These are phyloP conservation scores for Neodiprion lecontei DNA, from an alignment of 1,140 invertebrate species.

Conservation along the genomic window DNA sequence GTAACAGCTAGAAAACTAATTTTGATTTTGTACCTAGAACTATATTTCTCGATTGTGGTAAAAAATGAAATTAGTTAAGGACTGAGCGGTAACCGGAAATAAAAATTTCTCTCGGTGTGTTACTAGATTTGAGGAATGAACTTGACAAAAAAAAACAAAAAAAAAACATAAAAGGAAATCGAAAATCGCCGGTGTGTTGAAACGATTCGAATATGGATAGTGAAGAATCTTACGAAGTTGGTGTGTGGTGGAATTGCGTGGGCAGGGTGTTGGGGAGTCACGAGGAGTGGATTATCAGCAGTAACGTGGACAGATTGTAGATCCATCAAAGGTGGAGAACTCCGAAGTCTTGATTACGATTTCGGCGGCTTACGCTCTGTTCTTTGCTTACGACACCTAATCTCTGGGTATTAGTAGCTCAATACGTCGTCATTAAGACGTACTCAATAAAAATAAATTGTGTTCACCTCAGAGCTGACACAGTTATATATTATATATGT, in stretches of 20 bases:
- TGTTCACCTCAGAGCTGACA: too few species aligned
- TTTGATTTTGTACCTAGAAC: too few species aligned
- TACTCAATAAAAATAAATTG: conserved; percentile 2
- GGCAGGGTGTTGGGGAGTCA: background rate
- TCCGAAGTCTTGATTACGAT: conserved; percentile 2
- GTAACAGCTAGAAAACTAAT: too few species aligned
- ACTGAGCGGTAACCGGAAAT: too few species aligned
- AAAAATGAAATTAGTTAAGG: too few species aligned
- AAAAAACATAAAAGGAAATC: background rate
- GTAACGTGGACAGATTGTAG: background rate
- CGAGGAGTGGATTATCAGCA: background rate
- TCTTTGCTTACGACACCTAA: background rate
- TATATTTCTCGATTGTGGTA: too few species aligned
- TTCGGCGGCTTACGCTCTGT: background rate
- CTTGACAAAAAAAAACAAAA: background rate
- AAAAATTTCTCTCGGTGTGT: too few species aligned
- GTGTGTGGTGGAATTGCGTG: background rate
- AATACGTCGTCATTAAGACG: conserved; percentile 7
- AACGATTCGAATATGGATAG: background rate
- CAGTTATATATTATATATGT: too few species aligned
- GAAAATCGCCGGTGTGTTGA: background rate
- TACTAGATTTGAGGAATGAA: background rate
- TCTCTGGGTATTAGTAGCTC: background rate
- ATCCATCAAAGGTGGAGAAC: background rate
- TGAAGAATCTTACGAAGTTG: background rate